Evolutionary conservation across 2,113 vertebrate species (phyloP).

Genomic region (Carollia perspicillata): DNA sequence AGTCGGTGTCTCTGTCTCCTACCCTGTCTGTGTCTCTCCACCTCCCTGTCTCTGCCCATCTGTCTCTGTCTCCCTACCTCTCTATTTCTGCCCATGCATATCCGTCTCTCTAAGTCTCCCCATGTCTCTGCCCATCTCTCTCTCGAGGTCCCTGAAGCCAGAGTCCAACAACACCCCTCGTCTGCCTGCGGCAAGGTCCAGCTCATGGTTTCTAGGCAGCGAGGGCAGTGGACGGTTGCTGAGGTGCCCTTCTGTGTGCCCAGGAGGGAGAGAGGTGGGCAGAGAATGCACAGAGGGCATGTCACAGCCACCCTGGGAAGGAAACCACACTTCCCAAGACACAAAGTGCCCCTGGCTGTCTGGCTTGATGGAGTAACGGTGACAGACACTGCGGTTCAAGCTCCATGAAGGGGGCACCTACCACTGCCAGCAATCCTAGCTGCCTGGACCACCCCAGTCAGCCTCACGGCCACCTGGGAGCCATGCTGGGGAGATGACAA

Average conservation of each 20-base stretch:
- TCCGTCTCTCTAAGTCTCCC: background rate
- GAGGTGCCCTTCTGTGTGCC: background rate
- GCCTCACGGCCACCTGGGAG: background rate
- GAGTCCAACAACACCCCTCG: background rate
- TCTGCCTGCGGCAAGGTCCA: background rate
- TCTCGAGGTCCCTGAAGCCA: background rate
- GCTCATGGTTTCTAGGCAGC: background rate
- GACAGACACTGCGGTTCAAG: background rate
- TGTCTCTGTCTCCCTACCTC: background rate
- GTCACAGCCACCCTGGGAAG: background rate
- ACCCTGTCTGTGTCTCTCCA: no score
- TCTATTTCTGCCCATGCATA: background rate
- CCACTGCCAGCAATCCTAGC: fast-evolving
- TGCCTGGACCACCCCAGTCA: no score
- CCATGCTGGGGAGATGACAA: background rate
- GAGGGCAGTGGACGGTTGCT: background rate
- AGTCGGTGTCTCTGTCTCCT: background rate
- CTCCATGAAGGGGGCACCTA: background rate
- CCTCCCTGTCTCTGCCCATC: background rate
- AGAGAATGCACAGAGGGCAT: fast-evolving
- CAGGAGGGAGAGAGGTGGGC: background rate
- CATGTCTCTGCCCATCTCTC: background rate
- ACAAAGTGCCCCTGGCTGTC: background rate
- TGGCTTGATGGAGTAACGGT: background rate
- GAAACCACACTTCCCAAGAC: background rate